Evolutionary conservation across 2,113 vertebrate genomes (phyloP), one percentile per base, ranked within the genome.

Genomic region (Trematocara marginatum): DNA sequence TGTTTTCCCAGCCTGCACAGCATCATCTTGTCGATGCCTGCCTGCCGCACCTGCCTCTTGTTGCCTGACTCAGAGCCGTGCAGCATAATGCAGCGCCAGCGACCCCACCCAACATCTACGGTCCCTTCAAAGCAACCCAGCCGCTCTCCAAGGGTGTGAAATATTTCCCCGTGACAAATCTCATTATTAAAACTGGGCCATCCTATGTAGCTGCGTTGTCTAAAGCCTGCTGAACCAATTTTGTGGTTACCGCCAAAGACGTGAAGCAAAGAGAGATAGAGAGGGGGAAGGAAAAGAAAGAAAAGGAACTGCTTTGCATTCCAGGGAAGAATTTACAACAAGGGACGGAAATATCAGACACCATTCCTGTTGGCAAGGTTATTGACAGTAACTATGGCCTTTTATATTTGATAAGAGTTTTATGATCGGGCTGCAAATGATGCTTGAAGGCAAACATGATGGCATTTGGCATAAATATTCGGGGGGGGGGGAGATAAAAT

Each of bases 41-140:
- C 29, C 31, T 93, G 95, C 89, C 80, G 95, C 96, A 96, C 94
- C 95, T 95, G 95, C 90, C 78, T 74, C 86, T 88, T 51, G 18
- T 10, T 49, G 89, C 91, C 91, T 95, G 90, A 92, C 92, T 92
- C 95, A 92, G 71, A 89, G 94, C 87, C 94, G 93, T 83, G 93
- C 95, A 92, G 95, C 96, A 96, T 96, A 96, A 96, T 97, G 96
- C 96, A 95, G 96, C 90, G 90, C 91, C 88, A 94, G 91, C 94
- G 96, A 96, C 96, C 96, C 95, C 96, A 97, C 96, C 96, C 96
- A 96, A 96, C 90, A 95, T 94, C 94, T 52, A 91, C 82, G 88
- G 84, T 93, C 86, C 90, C 84, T 83, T 82, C 87, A 85, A 78
- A 84, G 82, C 91, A 2, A 76, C 79, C 35, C 80, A 53, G 80